These are phyloP conservation scores for Enteromius viviparus DNA, from an alignment of 2,797 vertebrate species.

Conservation along the genomic window DNA sequence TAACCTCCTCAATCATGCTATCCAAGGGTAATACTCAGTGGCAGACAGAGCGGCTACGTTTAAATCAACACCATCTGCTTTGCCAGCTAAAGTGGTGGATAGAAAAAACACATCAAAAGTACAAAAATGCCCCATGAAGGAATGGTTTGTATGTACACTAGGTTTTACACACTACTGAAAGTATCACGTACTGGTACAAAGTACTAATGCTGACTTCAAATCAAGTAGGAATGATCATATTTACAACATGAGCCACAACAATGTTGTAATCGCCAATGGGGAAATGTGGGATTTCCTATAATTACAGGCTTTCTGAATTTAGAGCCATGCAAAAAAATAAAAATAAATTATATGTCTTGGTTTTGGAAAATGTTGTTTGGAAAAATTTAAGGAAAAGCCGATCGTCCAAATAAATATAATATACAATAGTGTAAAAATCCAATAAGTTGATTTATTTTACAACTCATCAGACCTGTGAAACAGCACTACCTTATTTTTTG, in stretches of 20 bases:
- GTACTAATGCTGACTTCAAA: slow-evolving; percentile 11
- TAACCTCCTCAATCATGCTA: slow-evolving; percentile 29
- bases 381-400: not conserved
- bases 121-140: slow-evolving; percentile 30
- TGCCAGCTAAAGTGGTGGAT: slow-evolving; percentile 16
- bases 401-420: not conserved
- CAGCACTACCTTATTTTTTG: not conserved
- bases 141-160: slow-evolving; percentile 13
- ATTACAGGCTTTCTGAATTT: not conserved
- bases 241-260: not conserved
- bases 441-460: not conserved
- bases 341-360: not conserved
- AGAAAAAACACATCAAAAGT: slow-evolving; percentile 5
- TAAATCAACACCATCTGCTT: slow-evolving; percentile 27
- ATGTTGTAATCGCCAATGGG: not conserved
- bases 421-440: not conserved
- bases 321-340: no score
- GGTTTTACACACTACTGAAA: not conserved
- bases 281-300: not conserved
- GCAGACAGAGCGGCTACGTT: slow-evolving; percentile 27
- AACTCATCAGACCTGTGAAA: not conserved
- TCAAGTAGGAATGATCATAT: not conserved
- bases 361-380: not conserved
- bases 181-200: not conserved
- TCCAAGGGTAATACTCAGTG: slow-evolving; percentile 45